Evolutionary conservation across 2,888 invertebrate species (phyloP).

Genomic region (Drosophila eohydei): DNA sequence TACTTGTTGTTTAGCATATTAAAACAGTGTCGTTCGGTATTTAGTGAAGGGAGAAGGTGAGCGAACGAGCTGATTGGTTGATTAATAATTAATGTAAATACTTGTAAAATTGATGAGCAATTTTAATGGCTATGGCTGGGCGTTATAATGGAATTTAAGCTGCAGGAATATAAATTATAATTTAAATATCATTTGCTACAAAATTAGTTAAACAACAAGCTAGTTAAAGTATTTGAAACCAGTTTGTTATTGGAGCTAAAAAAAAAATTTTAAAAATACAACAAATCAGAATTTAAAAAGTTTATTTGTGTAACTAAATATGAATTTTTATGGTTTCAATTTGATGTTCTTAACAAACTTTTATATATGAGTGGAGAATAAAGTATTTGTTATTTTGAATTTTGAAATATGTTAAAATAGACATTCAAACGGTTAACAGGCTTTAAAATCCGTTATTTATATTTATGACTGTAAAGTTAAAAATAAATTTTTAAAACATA

Average conservation of each 20-base stretch:
- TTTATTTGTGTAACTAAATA: not conserved
- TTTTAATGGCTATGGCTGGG: constrained; percentile 2
- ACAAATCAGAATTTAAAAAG: not conserved
- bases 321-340: not conserved
- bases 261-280: no score
- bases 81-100: constrained; percentile 43
- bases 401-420: no score
- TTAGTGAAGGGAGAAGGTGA: constrained; percentile 23
- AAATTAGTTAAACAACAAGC: not conserved
- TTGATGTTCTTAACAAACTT: not conserved
- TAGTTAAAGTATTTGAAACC: not conserved
- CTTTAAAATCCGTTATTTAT: not conserved
- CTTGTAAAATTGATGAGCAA: constrained; percentile 21
- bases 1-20: constrained; percentile 37
- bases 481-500: not conserved
- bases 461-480: not conserved
- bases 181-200: not conserved
- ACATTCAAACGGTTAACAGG: not conserved
- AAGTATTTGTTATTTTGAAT: not conserved
- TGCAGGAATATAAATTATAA: not conserved
- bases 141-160: not conserved
- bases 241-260: not conserved
- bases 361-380: not conserved
- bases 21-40: constrained; percentile 34
- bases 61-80: constrained; percentile 26